Evolutionary conservation across 2,113 vertebrate species (phyloP).

Genomic region (Oxyura jamaicensis): DNA sequence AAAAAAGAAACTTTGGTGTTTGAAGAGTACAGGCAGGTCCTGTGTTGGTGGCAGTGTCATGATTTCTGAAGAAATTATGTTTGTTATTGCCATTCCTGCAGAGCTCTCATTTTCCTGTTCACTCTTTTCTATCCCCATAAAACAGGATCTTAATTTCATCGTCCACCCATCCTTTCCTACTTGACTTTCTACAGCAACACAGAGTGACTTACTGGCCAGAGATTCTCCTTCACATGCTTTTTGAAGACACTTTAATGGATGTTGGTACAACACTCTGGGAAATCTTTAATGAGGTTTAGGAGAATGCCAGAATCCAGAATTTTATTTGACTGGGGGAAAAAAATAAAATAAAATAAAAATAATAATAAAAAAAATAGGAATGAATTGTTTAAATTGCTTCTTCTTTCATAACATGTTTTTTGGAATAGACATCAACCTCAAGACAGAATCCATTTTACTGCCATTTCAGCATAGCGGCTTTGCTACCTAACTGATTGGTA

Average conservation of each 20-base stretch:
- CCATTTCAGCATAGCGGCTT: not conserved
- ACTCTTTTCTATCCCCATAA: not conserved
- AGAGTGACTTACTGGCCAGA: not conserved
- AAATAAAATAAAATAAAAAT: not conserved
- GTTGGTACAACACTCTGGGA: not conserved
- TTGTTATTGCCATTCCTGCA: not conserved
- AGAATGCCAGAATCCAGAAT: not conserved
- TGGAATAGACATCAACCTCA: not conserved
- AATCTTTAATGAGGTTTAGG: not conserved
- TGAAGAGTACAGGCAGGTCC: not conserved
- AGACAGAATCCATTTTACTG: not conserved
- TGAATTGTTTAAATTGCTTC: no score
- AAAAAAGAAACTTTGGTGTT: not conserved
- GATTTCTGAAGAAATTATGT: not conserved
- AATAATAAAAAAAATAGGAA: not conserved
- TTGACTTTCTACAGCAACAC: not conserved
- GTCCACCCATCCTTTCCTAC: not conserved
- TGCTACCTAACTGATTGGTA: not conserved
- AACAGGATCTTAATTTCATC: not conserved
- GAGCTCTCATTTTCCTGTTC: not conserved
- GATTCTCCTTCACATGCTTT: not conserved
- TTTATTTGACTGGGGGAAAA: not conserved
- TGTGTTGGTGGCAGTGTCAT: not conserved
- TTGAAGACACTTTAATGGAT: not conserved
- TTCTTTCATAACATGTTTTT: not conserved